A percentile compares a stretch with the other conserved stretches of the same genome.
These are phyloP conservation scores for Athripsodes cinereus DNA, from an alignment of 2,888 invertebrate genomes.

Conservation along the genomic window DNA sequence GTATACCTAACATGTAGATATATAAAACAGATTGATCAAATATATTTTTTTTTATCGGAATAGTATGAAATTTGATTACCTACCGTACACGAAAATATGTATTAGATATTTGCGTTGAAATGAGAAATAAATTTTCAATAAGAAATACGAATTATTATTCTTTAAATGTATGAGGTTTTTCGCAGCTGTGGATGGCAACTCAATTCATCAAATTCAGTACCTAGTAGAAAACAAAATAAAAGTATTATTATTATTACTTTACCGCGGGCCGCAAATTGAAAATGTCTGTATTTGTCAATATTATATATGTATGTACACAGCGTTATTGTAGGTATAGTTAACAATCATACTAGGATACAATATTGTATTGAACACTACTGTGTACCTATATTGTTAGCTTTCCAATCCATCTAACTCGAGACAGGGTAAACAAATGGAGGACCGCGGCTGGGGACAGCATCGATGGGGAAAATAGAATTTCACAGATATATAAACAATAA, in stretches of 20 bases:
- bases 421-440: slow-evolving; percentile 25
- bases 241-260: not conserved
- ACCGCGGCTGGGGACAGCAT: slow-evolving; percentile 11
- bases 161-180: too few relatives aligned
- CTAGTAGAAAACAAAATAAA: not conserved
- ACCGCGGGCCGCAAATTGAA: not conserved
- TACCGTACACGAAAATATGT: too few relatives aligned
- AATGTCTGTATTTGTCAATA: slow-evolving; percentile 1
- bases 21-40: too few relatives aligned
- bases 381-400: too few relatives aligned
- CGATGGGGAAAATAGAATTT: slow-evolving; percentile 16
- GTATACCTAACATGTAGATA: too few relatives aligned
- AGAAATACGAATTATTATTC: too few relatives aligned
- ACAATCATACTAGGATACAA: not conserved
- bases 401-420: slow-evolving; percentile 46
- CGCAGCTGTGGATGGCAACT: not conserved
- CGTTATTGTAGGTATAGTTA: not conserved
- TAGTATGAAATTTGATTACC: too few relatives aligned
- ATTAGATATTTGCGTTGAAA: too few relatives aligned
- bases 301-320: not conserved
- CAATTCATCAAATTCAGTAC: not conserved
- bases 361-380: too few relatives aligned
- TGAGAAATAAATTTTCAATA: too few relatives aligned
- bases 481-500: slow-evolving; percentile 20
- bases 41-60: too few relatives aligned